These are phyloP conservation scores for Argyrosomus regius DNA, from an alignment of 2,797 vertebrate genomes.

Conservation along the genomic window DNA sequence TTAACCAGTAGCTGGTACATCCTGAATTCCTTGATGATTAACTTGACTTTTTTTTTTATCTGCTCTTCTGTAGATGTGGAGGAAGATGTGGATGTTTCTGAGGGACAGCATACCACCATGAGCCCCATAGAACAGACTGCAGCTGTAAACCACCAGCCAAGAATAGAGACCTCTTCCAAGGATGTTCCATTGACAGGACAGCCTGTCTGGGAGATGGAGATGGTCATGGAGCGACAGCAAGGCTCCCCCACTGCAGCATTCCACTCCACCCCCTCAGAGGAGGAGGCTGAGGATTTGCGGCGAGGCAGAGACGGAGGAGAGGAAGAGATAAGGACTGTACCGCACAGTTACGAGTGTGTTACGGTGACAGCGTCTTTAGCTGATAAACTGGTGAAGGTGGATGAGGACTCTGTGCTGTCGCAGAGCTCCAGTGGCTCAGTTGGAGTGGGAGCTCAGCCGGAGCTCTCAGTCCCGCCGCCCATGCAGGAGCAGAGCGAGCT, in stretches of 20 bases:
- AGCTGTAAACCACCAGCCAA: conserved; percentile 53
- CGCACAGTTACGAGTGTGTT: conserved; percentile 71
- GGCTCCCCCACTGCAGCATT: conserved; percentile 44
- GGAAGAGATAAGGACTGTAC: conserved; percentile 39
- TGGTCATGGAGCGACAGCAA: conserved; percentile 68
- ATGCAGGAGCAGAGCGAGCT: conserved; percentile 76
- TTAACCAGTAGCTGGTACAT: not conserved
- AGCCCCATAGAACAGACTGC: conserved; percentile 44
- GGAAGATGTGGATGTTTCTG: conserved; percentile 62
- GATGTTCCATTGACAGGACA: conserved; percentile 51
- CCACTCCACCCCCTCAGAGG: conserved; percentile 59
- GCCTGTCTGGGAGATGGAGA: conserved; percentile 82
- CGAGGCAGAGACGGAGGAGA: conserved; percentile 27
- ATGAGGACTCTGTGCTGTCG: conserved; percentile 37
- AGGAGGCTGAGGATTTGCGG: conserved; percentile 60
- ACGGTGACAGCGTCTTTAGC: conserved; percentile 63
- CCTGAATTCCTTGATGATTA: not conserved
- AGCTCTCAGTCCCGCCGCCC: conserved; percentile 36
- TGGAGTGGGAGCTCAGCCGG: conserved; percentile 26
- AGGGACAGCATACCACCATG: conserved; percentile 21
- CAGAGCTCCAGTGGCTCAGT: conserved; percentile 77
- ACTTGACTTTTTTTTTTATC: not conserved
- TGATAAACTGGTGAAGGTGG: conserved; percentile 64
- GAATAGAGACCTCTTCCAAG: conserved; percentile 42
- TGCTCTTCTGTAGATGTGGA: conserved; percentile 60